phyloP scores from a whole-genome alignment of 2,888 invertebrate species.

The Cybosia mesomella region DNA sequence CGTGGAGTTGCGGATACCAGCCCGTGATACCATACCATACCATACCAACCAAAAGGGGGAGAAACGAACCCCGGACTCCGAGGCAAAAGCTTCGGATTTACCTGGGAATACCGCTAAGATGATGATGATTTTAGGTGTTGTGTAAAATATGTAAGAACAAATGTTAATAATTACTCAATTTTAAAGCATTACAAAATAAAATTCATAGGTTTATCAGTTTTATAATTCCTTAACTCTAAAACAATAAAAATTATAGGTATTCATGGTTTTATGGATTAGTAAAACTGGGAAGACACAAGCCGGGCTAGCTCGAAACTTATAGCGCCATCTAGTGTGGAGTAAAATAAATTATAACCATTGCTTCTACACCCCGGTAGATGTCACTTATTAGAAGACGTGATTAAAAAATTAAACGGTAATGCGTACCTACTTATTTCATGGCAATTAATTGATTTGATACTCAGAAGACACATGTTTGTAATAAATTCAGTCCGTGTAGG shows the following conservation, averaged over 20 bases:
- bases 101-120: no score
- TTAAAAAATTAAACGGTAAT: background rate
- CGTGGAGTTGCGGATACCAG: no score
- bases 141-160: no score
- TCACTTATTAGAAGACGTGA: background rate
- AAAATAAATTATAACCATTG: background rate
- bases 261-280: background rate
- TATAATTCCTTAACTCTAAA: no score
- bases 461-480: background rate
- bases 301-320: background rate
- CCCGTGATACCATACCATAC: no score
- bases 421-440: background rate
- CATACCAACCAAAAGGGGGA: no score
- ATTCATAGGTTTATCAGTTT: no score
- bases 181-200: background rate
- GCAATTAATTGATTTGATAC: background rate
- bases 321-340: conserved; percentile 36
- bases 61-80: no score
- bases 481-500: background rate
- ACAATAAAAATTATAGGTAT: no score
- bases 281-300: background rate
- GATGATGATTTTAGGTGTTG: no score
- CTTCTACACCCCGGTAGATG: conserved; percentile 35
- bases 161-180: no score
- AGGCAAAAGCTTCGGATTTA: no score